Percentiles rank a stretch among this genome's conserved stretches.
phyloP scores from a whole-genome alignment of 2,888 invertebrate genomes.

The Caenorhabditis sp. region DNA sequence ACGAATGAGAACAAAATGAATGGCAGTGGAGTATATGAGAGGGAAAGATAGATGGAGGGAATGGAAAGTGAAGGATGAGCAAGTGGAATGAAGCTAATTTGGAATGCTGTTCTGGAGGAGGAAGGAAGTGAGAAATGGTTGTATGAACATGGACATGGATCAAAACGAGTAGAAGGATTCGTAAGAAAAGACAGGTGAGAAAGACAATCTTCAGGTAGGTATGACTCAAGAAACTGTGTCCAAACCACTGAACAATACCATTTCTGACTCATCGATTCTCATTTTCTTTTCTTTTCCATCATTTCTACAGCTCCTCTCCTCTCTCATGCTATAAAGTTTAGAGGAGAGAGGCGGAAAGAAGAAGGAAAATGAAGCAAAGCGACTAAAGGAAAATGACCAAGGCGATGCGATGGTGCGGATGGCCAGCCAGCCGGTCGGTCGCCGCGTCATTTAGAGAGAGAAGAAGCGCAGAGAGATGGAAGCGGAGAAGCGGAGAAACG shows the following conservation, averaged over 20 bases:
- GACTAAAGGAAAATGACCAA: neutral
- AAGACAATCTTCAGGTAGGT: too few species aligned
- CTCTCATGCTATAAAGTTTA: neutral
- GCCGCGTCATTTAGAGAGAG: neutral
- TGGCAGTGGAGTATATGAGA: too few species aligned
- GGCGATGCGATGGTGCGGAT: conserved; percentile 1
- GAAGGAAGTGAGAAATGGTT: too few species aligned
- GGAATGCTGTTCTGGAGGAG: neutral
- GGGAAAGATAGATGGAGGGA: too few species aligned
- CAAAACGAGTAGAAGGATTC: too few species aligned
- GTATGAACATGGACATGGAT: too few species aligned
- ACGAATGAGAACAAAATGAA: too few species aligned
- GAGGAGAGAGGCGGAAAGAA: neutral
- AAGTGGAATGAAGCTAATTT: neutral
- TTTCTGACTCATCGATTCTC: neutral
- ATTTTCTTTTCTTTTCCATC: too few species aligned
- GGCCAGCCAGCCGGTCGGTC: neutral
- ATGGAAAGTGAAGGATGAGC: neutral
- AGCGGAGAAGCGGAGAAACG: too few species aligned
- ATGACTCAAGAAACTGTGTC: too few species aligned
- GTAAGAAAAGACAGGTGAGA: too few species aligned
- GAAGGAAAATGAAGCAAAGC: neutral
- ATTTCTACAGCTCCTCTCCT: neutral
- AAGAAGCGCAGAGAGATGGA: conserved; percentile 3
- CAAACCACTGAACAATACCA: too few species aligned